Conservation (phyloP, 2,888 invertebrate species). For the Cephus sareptanus region DNA sequence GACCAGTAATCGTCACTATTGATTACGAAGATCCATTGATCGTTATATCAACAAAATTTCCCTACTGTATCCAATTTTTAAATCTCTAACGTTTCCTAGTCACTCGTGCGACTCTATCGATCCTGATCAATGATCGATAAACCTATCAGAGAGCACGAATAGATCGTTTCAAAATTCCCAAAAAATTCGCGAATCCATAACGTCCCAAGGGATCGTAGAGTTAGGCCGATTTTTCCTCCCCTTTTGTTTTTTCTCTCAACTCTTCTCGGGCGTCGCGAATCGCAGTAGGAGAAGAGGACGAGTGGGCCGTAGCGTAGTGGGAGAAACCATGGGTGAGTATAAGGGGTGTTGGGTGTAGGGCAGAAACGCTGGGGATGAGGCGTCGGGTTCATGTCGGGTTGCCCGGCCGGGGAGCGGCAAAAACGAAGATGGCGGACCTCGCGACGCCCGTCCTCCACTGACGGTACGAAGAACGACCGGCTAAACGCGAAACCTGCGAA, state of each 20-base stretch:
- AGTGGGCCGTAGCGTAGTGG: constrained; percentile 8
- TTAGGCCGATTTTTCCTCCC: constrained; percentile 22
- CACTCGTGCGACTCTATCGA: background rate
- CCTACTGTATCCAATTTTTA: background rate
- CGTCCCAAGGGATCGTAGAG: constrained; percentile 8
- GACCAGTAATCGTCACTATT: background rate
- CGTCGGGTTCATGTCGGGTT: constrained; percentile 33
- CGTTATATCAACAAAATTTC: background rate
- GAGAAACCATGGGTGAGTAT: constrained; percentile 24
- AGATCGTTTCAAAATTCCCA: background rate
- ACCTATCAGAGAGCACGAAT: background rate
- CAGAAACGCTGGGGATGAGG: constrained; percentile 44
- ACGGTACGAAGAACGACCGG: constrained; percentile 31
- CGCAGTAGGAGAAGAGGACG: constrained; percentile 12
- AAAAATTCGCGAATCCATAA: constrained; percentile 11
- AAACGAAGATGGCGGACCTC: constrained; percentile 57
- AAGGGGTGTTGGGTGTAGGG: constrained; percentile 24
- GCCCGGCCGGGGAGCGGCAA: constrained; percentile 55
- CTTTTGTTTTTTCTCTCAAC: constrained; percentile 7
- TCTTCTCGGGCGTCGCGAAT: constrained; percentile 8
- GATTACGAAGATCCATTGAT: background rate
- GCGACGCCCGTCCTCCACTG: constrained; percentile 44
- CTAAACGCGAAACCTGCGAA: constrained; percentile 22
- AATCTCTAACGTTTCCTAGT: background rate
- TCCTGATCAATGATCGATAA: background rate